Conservation (phyloP, 1,140 invertebrate species). For the Elysia chlorotica region DNA sequence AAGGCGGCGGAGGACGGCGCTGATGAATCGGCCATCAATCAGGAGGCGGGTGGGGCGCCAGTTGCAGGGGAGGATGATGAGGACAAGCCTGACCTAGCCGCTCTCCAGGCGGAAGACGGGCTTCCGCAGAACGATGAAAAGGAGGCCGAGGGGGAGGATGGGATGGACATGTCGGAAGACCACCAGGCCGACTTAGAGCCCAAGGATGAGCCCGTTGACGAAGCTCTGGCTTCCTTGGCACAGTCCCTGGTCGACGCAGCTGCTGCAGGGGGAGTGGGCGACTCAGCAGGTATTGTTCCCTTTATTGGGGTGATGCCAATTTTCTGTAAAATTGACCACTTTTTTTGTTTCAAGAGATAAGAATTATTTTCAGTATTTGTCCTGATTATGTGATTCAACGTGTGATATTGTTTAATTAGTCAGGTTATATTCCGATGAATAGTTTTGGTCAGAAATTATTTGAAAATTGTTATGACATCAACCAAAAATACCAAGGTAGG, state of each 20-base stretch:
- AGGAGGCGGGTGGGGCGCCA: not conserved
- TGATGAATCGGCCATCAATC: not conserved
- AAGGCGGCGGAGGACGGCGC: not conserved
- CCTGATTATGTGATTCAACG: no score
- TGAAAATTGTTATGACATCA: no score
- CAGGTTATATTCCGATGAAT: no score
- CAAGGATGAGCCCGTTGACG: conserved; percentile 62
- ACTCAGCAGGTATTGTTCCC: conserved; percentile 18
- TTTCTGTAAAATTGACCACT: no score
- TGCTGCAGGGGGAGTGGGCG: conserved; percentile 11
- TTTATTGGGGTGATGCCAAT: no score
- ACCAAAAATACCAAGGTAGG: no score
- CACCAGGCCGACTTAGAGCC: conserved; percentile 65
- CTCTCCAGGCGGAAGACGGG: not conserved
- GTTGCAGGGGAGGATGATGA: not conserved
- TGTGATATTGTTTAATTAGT: no score
- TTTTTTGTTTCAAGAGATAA: no score
- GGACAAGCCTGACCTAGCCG: not conserved
- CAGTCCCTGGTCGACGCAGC: conserved; percentile 8
- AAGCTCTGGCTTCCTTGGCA: conserved; percentile 22
- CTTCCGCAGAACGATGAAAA: not conserved
- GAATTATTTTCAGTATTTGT: no score
- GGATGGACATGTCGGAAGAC: not conserved
- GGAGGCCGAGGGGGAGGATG: not conserved
- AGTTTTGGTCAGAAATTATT: no score